phyloP scores from a whole-genome alignment of 2,888 invertebrate species.

The Diaperis boleti region DNA sequence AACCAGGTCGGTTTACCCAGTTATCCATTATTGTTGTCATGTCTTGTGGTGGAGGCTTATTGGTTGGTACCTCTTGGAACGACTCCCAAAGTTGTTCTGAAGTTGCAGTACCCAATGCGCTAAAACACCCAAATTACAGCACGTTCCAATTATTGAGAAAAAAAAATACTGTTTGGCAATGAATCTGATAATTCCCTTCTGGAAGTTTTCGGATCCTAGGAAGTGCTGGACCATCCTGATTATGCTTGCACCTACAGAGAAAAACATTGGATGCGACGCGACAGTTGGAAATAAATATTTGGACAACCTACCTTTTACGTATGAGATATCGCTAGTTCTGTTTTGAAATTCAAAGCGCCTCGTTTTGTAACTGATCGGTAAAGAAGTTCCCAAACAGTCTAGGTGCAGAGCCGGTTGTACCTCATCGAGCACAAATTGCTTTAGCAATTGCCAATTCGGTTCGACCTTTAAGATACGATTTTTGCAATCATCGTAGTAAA shows the following conservation, averaged over 20 bases:
- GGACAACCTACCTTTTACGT: slow-evolving; percentile 55
- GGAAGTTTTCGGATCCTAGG: slow-evolving; percentile 70
- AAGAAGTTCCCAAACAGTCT: slow-evolving; percentile 33
- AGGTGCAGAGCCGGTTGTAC: slow-evolving; percentile 68
- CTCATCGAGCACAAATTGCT: slow-evolving; percentile 77
- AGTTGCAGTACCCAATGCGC: too few relatives aligned
- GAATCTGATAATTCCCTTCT: slow-evolving; percentile 70
- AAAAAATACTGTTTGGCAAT: slow-evolving; percentile 68
- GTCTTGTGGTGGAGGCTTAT: too few relatives aligned
- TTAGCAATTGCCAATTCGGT: slow-evolving; percentile 70
- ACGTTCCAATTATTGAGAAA: too few relatives aligned
- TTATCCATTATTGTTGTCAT: too few relatives aligned
- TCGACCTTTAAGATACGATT: slow-evolving; percentile 28
- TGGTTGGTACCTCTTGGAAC: too few relatives aligned
- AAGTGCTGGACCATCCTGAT: slow-evolving; percentile 78
- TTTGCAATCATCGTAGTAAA: neutral
- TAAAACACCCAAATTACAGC: too few relatives aligned
- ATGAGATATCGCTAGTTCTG: slow-evolving; percentile 46
- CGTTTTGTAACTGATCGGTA: slow-evolving; percentile 8
- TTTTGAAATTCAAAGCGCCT: slow-evolving; percentile 37
- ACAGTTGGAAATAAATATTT: too few relatives aligned
- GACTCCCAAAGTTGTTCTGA: too few relatives aligned
- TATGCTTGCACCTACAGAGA: slow-evolving; percentile 60
- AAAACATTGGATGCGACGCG: too few relatives aligned
- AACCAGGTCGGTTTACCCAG: slow-evolving; percentile 73